Percentiles rank a stretch among this genome's conserved stretches.
These are phyloP conservation scores for Hemiprocne comata DNA, from an alignment of 2,113 vertebrate genomes.

Conservation along the genomic window DNA sequence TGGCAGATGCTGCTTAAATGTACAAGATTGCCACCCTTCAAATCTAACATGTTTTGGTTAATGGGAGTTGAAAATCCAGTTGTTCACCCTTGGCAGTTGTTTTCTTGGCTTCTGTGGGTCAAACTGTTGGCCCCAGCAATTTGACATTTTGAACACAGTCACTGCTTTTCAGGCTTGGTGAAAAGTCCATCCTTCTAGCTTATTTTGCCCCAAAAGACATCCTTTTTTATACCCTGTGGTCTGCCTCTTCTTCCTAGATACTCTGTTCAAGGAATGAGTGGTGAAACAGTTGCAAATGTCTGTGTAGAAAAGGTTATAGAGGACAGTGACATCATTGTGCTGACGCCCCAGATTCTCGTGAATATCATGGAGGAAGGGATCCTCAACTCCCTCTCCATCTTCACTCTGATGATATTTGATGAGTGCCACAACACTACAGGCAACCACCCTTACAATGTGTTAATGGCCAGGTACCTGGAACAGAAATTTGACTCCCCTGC, in stretches of 20 bases:
- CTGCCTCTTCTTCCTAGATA: slow-evolving; percentile 41
- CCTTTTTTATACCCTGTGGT: background rate
- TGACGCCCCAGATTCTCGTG: slow-evolving; percentile 84
- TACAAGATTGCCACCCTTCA: background rate
- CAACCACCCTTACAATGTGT: slow-evolving; percentile 80
- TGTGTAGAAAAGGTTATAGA: slow-evolving; percentile 59
- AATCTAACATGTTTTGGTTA: background rate
- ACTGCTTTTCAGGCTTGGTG: background rate
- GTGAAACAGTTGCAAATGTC: slow-evolving; percentile 54
- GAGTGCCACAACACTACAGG: slow-evolving; percentile 86
- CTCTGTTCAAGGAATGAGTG: slow-evolving; percentile 77
- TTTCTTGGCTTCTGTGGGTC: background rate
- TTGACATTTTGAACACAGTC: background rate
- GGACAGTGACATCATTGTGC: slow-evolving; percentile 76
- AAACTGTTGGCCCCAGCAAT: background rate
- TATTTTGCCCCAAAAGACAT: background rate
- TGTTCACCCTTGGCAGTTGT: background rate
- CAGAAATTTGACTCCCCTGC: slow-evolving; percentile 68
- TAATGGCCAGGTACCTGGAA: slow-evolving; percentile 82
- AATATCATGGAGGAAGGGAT: slow-evolving; percentile 68
- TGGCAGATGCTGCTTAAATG: background rate
- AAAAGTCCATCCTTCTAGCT: background rate
- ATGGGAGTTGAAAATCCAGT: background rate
- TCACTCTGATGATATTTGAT: slow-evolving; percentile 85
- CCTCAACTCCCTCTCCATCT: slow-evolving; percentile 73